Percentiles rank a stretch among this genome's conserved stretches.
Conservation (phyloP, 2,888 invertebrate species). For the Chesias legatella region DNA sequence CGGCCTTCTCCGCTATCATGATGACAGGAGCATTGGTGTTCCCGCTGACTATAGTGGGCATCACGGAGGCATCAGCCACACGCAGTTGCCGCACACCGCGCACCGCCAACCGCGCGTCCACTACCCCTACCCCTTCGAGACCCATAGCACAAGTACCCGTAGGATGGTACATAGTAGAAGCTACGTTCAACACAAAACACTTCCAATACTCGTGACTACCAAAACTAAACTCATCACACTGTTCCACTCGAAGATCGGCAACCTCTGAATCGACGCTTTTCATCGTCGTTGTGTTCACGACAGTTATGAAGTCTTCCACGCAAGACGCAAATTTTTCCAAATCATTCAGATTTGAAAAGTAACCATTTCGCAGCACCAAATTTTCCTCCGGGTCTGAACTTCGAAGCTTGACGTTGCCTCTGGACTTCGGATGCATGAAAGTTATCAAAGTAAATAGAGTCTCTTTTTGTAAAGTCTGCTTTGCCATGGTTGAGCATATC, state of each 20-base stretch:
- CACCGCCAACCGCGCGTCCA: constrained; percentile 47
- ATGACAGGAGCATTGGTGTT: constrained; percentile 81
- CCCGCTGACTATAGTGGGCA: constrained; percentile 82
- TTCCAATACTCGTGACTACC: constrained; percentile 50
- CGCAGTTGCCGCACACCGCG: constrained; percentile 77
- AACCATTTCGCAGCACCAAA: constrained; percentile 40
- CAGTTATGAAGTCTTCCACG: constrained; percentile 33
- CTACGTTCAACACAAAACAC: constrained; percentile 46
- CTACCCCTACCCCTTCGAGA: constrained; percentile 31
- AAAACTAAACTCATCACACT: constrained; percentile 40
- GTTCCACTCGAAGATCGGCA: constrained; percentile 33
- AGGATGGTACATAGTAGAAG: constrained; percentile 42
- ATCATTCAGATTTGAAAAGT: constrained; percentile 38
- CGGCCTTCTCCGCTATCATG: constrained; percentile 82
- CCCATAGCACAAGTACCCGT: constrained; percentile 45
- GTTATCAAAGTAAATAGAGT: constrained; percentile 37
- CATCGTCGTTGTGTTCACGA: constrained; percentile 35
- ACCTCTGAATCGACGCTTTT: constrained; percentile 25
- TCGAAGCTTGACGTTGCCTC: constrained; percentile 42
- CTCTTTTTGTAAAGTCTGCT: constrained; percentile 32
- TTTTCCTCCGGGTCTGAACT: constrained; percentile 40
- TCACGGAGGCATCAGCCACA: constrained; percentile 83
- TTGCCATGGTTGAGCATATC: constrained; percentile 35
- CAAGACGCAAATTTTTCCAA: constrained; percentile 27
- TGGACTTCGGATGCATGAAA: constrained; percentile 41